phyloP scores from a whole-genome alignment of 2,888 invertebrate species.

The Byasa hedistus region DNA sequence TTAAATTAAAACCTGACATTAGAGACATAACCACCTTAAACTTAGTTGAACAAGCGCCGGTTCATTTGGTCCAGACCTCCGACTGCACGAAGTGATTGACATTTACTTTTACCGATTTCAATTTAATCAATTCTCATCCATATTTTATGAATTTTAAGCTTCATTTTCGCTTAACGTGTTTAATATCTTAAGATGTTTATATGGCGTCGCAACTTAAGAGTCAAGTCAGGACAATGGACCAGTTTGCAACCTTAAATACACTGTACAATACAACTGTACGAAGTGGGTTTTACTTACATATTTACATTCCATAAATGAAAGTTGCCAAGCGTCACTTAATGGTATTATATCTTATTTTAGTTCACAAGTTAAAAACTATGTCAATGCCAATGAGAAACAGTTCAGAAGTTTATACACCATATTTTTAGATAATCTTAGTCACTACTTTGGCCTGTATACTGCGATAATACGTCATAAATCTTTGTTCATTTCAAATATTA shows the following conservation, averaged over 20 bases:
- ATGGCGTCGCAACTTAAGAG: constrained; percentile 8
- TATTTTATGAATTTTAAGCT: neutral
- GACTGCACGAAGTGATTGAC: constrained; percentile 24
- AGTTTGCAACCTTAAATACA: constrained; percentile 20
- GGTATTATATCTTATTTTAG: no score
- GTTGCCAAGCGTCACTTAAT: neutral
- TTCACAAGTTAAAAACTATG: no score
- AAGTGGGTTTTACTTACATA: constrained; percentile 6
- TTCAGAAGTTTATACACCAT: no score
- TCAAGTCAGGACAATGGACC: constrained; percentile 27
- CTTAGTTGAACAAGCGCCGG: constrained; percentile 15
- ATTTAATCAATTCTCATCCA: neutral
- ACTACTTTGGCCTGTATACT: no score
- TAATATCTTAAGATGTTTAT: constrained; percentile 9
- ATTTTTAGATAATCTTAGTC: no score
- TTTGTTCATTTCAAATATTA: no score
- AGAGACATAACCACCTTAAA: constrained; percentile 25
- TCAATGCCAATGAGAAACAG: no score
- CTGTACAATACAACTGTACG: constrained; percentile 6
- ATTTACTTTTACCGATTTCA: constrained; percentile 16
- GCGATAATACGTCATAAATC: no score
- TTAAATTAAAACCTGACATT: constrained; percentile 21
- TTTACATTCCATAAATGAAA: constrained; percentile 15
- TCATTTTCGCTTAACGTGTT: constrained; percentile 1
- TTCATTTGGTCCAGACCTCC: constrained; percentile 23